Conservation (phyloP, 2,797 vertebrate species). For the Odontamblyopus lacepedii region DNA sequence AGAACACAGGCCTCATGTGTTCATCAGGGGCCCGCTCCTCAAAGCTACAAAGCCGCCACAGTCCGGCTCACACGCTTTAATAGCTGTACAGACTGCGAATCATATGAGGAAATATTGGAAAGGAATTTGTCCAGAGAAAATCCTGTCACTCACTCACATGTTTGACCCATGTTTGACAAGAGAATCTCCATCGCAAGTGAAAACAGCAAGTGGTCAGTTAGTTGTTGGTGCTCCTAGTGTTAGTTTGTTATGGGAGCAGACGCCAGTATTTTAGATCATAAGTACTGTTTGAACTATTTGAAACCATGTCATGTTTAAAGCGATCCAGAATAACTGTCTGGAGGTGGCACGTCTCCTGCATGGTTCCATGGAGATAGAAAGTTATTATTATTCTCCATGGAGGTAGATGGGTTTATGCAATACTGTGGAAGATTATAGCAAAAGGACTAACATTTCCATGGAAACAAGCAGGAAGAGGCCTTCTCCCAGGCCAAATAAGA, state of each 20-base stretch:
- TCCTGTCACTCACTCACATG: constrained; percentile 40
- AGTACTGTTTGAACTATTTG: too few relatives aligned
- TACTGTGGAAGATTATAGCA: too few relatives aligned
- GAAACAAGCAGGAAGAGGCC: too few relatives aligned
- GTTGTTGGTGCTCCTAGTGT: not conserved
- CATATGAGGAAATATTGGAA: constrained; percentile 58
- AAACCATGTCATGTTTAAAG: too few relatives aligned
- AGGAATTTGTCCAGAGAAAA: constrained; percentile 47
- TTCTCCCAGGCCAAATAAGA: too few relatives aligned
- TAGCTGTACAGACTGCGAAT: constrained; percentile 71
- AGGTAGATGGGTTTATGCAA: too few relatives aligned
- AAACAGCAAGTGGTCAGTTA: not conserved
- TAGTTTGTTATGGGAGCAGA: not conserved
- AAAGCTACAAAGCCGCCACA: constrained; percentile 83
- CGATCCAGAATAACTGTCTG: too few relatives aligned
- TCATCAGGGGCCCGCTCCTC: constrained; percentile 60
- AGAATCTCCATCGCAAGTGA: constrained; percentile 35
- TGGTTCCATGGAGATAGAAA: too few relatives aligned
- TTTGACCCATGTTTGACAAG: constrained; percentile 43
- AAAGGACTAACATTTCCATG: too few relatives aligned
- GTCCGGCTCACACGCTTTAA: constrained; percentile 71
- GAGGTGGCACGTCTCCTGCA: too few relatives aligned
- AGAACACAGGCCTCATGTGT: constrained; percentile 64
- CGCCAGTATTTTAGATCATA: not conserved
- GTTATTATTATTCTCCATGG: too few relatives aligned